These are phyloP conservation scores for Proisotoma minuta DNA, from an alignment of 2,888 invertebrate genomes.

Conservation along the genomic window DNA sequence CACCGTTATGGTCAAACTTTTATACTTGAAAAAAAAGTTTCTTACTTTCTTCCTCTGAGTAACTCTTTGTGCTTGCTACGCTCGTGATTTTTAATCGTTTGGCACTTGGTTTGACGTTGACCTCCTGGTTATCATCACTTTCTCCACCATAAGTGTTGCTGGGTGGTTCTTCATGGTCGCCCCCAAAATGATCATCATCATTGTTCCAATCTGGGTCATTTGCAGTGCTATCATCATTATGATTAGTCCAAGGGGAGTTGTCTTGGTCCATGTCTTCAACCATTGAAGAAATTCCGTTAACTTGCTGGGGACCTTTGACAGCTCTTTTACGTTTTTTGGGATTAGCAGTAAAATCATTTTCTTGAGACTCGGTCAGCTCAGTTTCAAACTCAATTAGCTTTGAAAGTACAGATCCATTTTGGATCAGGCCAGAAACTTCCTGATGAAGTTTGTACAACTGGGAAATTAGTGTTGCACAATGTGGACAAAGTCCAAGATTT, in stretches of 20 bases:
- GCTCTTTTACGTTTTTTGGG: neutral
- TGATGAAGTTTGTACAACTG: conserved; percentile 22
- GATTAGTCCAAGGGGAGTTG: neutral
- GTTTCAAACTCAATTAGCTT: conserved; percentile 20
- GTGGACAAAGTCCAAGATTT: conserved; percentile 8
- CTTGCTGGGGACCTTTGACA: neutral
- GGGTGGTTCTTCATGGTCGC: conserved; percentile 4
- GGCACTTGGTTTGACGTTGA: neutral
- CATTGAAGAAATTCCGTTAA: neutral
- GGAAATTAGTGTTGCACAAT: conserved; percentile 9
- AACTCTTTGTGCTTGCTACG: conserved; percentile 1
- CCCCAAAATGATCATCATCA: conserved; percentile 5
- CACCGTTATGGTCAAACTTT: too few relatives aligned
- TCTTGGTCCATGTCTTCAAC: conserved; percentile 11
- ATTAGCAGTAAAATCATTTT: neutral
- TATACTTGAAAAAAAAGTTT: too few relatives aligned
- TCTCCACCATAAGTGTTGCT: neutral
- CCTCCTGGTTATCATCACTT: neutral
- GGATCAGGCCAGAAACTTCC: conserved; percentile 14
- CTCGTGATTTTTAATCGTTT: conserved; percentile 11
- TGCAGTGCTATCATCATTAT: neutral
- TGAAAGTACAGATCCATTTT: conserved; percentile 15
- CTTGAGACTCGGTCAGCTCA: conserved; percentile 13
- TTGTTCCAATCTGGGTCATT: neutral
- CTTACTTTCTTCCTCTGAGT: too few relatives aligned